Evolutionary conservation across 2,113 vertebrate genomes (phyloP), one percentile per base, ranked within the genome.

Genomic region (Poicephalus gulielmi): DNA sequence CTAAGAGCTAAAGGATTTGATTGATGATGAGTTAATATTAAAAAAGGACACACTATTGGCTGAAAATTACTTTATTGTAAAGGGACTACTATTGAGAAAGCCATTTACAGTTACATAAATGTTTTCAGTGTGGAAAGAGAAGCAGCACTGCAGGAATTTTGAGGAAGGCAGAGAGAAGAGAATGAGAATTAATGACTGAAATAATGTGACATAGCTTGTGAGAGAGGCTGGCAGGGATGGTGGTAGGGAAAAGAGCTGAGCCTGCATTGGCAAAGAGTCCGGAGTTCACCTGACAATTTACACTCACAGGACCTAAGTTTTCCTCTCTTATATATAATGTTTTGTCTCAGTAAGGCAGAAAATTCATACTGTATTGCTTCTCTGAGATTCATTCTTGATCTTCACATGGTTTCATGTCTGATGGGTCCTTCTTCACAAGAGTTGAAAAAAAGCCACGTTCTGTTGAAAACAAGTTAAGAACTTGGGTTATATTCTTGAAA

Each of bases 341-440:
- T 60, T 88, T 83, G 23, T 74, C 44, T 77, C 84, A 39, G 30
- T 39, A 62, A 70, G n/a, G 86, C 37, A 74, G 69, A 77, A 47
- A 41, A 71, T 85, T 44, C 39, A 59, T 24, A 6, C 17, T 50
- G 15, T 9, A 6, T 63, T 35, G n/a, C 41, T 67, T 67, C 49
- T 88, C 52, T 68, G 64, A 33, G 64, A 28, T 94, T 94, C 44
- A 86, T 7, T 33, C 47, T 83, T 33, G 17, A 2, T 86, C 75
- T 83, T 91, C 94, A 66, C 98, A 98, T 4, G 97, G 96, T 46
- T 95, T 89, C 86, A 98, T 81, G 1, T 98, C 96, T 18, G 95
- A 97, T 17, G 97, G 96, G 52, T 98, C 97, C 1, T 94, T 98
- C 94, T 98, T 98, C 92, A 97, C 74, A 27, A 97, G 89, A 70